A percentile compares a stretch with the other conserved stretches of the same genome.
Evolutionary conservation across 2,888 invertebrate species (phyloP).

Genomic region (Watsonalla binaria): DNA sequence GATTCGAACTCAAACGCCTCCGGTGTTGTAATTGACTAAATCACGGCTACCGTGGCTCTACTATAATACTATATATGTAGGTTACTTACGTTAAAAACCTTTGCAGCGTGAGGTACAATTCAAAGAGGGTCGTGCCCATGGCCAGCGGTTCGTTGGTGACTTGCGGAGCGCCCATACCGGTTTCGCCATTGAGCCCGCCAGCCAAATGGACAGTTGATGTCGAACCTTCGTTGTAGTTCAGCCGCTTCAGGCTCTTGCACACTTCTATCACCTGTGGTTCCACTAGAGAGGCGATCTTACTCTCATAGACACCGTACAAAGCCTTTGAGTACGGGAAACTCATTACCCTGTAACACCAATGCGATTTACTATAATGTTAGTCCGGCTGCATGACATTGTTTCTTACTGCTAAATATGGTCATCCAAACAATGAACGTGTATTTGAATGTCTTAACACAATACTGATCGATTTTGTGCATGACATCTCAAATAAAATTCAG

Average conservation of each 20-base stretch:
- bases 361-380: not conserved
- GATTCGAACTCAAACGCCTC: no score
- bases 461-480: no score
- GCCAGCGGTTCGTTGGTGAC: constrained; percentile 82
- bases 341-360: constrained; percentile 78
- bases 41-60: no score
- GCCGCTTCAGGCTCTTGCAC: constrained; percentile 84
- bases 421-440: no score
- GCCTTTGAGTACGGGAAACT: constrained; percentile 85
- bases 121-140: constrained; percentile 93
- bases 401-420: no score
- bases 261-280: constrained; percentile 85
- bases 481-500: no score
- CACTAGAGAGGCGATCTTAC: constrained; percentile 83
- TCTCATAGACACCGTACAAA: constrained; percentile 85
- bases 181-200: constrained; percentile 74
- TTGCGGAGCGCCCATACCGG: constrained; percentile 62
- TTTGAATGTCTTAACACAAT: no score
- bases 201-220: constrained; percentile 62
- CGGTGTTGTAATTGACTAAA: no score
- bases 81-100: constrained; percentile 86
- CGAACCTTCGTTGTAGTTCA: constrained; percentile 73
- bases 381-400: no score
- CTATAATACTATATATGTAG: not conserved
- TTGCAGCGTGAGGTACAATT: constrained; percentile 93